Conservation (phyloP, 1,140 invertebrate species). For the Sesamia nonagrioides region DNA sequence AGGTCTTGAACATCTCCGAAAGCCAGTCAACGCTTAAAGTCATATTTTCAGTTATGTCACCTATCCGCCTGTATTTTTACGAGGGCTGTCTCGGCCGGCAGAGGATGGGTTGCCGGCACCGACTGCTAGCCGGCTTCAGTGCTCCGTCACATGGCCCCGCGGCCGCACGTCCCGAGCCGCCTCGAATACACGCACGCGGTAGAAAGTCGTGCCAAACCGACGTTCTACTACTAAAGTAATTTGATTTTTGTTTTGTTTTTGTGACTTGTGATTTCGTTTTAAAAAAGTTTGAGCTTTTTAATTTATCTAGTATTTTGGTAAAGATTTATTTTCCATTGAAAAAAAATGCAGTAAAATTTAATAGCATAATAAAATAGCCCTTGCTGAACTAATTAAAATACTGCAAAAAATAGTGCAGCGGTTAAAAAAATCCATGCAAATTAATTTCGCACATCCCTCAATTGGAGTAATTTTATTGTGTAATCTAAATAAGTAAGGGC, state of each 20-base stretch:
- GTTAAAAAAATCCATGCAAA: constrained; percentile 11
- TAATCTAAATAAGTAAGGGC: constrained; percentile 24
- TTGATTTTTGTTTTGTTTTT: constrained; percentile 14
- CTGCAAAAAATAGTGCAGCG: neutral
- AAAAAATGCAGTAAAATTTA: too few species aligned
- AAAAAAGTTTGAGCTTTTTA: neutral
- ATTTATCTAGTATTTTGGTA: too few species aligned
- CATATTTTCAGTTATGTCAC: neutral
- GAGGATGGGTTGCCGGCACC: constrained; percentile 11
- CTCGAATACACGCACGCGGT: constrained; percentile 50
- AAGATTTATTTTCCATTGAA: too few species aligned
- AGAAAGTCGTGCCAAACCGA: constrained; percentile 55
- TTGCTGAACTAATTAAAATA: neutral
- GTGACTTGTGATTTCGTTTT: neutral
- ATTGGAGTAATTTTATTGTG: constrained; percentile 26
- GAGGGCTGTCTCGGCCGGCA: neutral
- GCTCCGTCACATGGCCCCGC: constrained; percentile 53
- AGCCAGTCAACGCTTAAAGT: neutral
- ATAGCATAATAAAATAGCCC: too few species aligned
- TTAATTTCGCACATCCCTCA: constrained; percentile 28
- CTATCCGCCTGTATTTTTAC: neutral
- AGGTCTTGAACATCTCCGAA: neutral
- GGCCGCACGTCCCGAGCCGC: constrained; percentile 53
- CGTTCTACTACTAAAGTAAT: constrained; percentile 14
- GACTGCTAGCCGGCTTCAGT: constrained; percentile 47